Conservation (phyloP, 2,797 vertebrate genomes). For the Sylvilagus floridanus region DNA sequence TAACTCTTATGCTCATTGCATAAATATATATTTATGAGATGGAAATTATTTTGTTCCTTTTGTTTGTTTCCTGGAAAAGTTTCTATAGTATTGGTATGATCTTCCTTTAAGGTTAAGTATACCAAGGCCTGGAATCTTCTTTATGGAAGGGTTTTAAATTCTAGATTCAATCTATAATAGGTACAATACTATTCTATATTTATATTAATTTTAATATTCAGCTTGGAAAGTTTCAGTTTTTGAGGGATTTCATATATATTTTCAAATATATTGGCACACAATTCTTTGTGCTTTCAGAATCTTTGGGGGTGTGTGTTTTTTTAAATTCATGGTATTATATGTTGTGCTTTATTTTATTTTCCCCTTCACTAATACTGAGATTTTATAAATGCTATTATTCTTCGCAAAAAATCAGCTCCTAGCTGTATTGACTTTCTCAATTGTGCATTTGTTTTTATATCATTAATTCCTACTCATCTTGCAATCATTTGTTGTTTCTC, state of each 20-base stretch:
- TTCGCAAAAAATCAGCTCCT: not conserved
- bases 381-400: not conserved
- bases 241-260: not conserved
- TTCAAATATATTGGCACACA: not conserved
- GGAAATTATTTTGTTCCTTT: not conserved
- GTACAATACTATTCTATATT: not conserved
- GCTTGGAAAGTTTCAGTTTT: not conserved
- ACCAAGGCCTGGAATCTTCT: not conserved
- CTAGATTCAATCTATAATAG: not conserved
- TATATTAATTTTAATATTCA: not conserved
- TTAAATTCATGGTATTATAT: not conserved
- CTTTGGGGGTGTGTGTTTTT: not conserved
- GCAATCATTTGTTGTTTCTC: not conserved
- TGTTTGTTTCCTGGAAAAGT: not conserved
- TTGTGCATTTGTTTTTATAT: not conserved
- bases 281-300: not conserved
- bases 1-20: not conserved
- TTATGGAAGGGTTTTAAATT: not conserved
- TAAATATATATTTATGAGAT: slow-evolving; percentile 11
- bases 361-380: not conserved
- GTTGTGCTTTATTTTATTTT: not conserved
- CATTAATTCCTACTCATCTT: not conserved
- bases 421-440: not conserved
- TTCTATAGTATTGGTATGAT: not conserved
- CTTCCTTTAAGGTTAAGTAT: slow-evolving; percentile 21